Percentiles rank a stretch among this genome's conserved stretches.
phyloP scores from a whole-genome alignment of 2,888 invertebrate species.

The Drosophila paramelanica region DNA sequence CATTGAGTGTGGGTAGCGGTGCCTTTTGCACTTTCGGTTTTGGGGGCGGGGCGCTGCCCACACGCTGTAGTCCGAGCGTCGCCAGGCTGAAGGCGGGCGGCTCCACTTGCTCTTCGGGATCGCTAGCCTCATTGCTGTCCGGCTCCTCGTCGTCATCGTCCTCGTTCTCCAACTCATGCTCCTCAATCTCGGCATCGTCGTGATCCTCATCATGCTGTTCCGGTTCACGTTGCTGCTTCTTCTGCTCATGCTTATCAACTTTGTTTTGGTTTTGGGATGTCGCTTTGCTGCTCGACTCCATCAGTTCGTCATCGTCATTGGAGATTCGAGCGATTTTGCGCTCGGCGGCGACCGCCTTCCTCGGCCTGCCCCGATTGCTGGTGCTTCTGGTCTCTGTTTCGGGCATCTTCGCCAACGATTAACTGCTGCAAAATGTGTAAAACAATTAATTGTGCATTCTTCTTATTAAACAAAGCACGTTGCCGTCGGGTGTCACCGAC shows the following conservation, averaged over 20 bases:
- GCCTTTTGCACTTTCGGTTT: slow-evolving; percentile 88
- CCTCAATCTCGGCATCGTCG: slow-evolving; percentile 14
- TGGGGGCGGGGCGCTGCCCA: slow-evolving; percentile 91
- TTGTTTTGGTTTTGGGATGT: slow-evolving; percentile 6
- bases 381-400: slow-evolving; percentile 52
- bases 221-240: neutral
- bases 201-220: slow-evolving; percentile 17
- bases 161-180: slow-evolving; percentile 20
- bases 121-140: slow-evolving; percentile 62
- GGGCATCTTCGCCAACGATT: slow-evolving; percentile 43
- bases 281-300: slow-evolving; percentile 7
- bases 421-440: slow-evolving; percentile 32
- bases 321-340: slow-evolving; percentile 22
- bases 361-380: slow-evolving; percentile 37
- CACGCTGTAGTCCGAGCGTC: slow-evolving; percentile 92
- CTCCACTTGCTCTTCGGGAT: slow-evolving; percentile 89
- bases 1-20: slow-evolving; percentile 92
- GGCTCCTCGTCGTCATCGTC: slow-evolving; percentile 35
- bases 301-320: slow-evolving; percentile 35
- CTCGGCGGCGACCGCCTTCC: slow-evolving; percentile 41
- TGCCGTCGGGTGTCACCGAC: too few species aligned
- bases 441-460: neutral
- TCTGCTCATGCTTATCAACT: slow-evolving; percentile 2
- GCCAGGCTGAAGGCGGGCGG: slow-evolving; percentile 91
- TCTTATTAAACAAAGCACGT: neutral